phyloP scores from a whole-genome alignment of 2,113 vertebrate species.

The Litocranius walleri region DNA sequence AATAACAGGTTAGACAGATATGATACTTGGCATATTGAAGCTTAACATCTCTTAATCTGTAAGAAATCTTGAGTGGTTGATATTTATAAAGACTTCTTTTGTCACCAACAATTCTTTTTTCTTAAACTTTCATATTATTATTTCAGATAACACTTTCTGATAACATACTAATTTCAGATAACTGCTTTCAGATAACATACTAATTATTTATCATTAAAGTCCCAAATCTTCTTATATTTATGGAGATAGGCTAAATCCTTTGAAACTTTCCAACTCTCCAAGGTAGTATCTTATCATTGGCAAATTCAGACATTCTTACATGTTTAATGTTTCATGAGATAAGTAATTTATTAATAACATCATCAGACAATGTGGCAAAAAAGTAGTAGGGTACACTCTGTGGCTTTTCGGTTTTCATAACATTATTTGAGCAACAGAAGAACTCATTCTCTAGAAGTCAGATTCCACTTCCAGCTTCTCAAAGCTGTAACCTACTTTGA shows the following conservation, averaged over 20 bases:
- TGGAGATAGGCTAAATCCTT: background rate
- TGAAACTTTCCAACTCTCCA: background rate
- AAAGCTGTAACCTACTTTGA: background rate
- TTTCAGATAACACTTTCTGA: background rate
- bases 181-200: background rate
- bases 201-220: background rate
- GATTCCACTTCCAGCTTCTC: background rate
- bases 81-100: background rate
- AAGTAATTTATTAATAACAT: background rate
- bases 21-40: background rate
- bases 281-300: background rate
- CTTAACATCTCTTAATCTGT: background rate
- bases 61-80: background rate
- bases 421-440: background rate
- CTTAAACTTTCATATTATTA: background rate
- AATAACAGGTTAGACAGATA: background rate
- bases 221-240: background rate
- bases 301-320: background rate
- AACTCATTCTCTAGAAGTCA: background rate
- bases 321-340: background rate
- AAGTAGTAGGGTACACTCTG: background rate
- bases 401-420: background rate
- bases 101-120: background rate
- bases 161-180: background rate
- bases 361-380: background rate